Evolutionary conservation across 2,888 invertebrate genomes (phyloP), one percentile per base, ranked within the genome.

Genomic region (Phyllotreta cruciferae): DNA sequence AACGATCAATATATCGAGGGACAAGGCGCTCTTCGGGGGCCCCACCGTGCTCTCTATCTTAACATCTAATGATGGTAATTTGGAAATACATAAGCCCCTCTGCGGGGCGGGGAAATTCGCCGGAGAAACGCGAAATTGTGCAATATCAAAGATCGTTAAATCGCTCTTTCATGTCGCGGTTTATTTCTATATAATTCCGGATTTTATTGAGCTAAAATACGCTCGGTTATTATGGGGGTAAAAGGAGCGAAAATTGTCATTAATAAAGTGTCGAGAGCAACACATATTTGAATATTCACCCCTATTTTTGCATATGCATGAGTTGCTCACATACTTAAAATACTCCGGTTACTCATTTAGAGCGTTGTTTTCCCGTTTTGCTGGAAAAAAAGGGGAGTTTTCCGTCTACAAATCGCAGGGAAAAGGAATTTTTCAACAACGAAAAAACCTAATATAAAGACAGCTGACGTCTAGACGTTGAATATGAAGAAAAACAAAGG

Each of bases 261-360:
- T 24, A 24, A 24, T 47, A 47, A 47, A 34, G 47, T 47, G 47
- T 47, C 34, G n/a, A 47, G 47, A 8, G 14, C n/a, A 41, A 41
- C 10, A n/a, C 41, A 41, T n/a, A n/a, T 41, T 41, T 41, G 47
- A 47, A 47, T 47, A 47, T 14, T 24, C 47, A 14, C 47, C 24
- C 47, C 14, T 9, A 34, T 47, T 13, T 24, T 34, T 47, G 47
- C 47, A 47, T 47, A 47, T 47, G 47, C 47, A 47, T 47, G 47
- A 47, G 14, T 14, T 47, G 14, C 34, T 47, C 47, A 13, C 14
- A 34, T 47, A 47, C 47, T 47, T 47, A 47, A 24, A 47, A 47
- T 47, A 47, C 47, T 13, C n/a, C 47, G 47, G 24, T 47, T 47
- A 47, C 14, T 47, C 47, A 47, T 47, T 47, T 47, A 47, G 24